Base-by-base conservation (phyloP, 2,797 vertebrate species). In the Aeoliscus strigatus region DNA sequence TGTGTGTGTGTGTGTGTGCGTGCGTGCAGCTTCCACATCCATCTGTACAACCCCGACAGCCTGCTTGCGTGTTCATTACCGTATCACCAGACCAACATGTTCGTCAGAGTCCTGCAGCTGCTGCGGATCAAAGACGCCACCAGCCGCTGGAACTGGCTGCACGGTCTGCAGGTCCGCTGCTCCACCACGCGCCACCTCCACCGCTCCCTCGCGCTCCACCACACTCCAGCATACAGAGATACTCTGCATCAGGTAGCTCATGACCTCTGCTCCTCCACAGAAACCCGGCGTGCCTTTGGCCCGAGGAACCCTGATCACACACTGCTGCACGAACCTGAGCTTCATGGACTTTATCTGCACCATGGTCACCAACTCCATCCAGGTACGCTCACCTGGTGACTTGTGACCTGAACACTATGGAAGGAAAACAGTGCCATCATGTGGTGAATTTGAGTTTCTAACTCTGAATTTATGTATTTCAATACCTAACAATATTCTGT, bases 281-380 rank as follows among this genome's bases (percentile, higher is more conserved):
- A 93, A 91, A 88, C 88, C 91, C 0, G 94, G 95, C 6, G 90
- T 96, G 8, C 93, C 94, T 0, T 54, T 99, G 57, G 90, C 95
- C 52, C 89, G 86, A 70, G 89, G 89, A 26, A 82, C 94, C 14
- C 82, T 99, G 44, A 82, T 98, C 75, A 91, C 91, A 15, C 96
- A 93, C 85, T 97, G 95, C 71, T 90, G 90, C 86, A 89, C 91
- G 66, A 93, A 99, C 71, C 83, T 96, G 75, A 75, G 90, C 63
- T 99, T 98, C 80, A 91, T 97, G 93, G 93, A 98, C 83, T 97
- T 98, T 60, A 88, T 98, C 80, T 99, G 95, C 82, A 86, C 69
- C 27, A 63, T 96, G 65, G 93, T 95, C 58, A 88, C 90, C 36
- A 87, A 72, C 29, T 86, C 92, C 60, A 81, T 94, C 28, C 89